A percentile compares a stretch with the other conserved stretches of the same genome.
phyloP scores from a whole-genome alignment of 2,888 invertebrate genomes.

The Perizoma affinitatum region DNA sequence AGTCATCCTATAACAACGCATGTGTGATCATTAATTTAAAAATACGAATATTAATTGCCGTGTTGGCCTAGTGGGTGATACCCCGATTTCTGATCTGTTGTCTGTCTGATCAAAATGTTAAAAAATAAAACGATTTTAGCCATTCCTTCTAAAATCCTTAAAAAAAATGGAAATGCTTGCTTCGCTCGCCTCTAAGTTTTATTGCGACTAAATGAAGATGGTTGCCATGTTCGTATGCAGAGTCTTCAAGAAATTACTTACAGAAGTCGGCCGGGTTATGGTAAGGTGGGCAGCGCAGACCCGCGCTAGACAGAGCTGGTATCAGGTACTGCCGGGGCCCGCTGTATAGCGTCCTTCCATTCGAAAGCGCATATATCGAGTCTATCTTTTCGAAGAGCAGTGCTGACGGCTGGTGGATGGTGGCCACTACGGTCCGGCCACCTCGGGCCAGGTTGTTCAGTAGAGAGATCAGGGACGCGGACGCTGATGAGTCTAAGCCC shows the following conservation, averaged over 20 bases:
- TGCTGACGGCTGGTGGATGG: constrained; percentile 97
- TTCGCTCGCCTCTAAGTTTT: too few species aligned
- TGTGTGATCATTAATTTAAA: too few species aligned
- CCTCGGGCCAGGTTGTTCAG: constrained; percentile 92
- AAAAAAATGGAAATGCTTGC: too few species aligned
- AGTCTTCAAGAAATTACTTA: constrained; percentile 75
- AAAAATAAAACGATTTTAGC: too few species aligned
- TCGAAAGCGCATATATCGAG: constrained; percentile 92
- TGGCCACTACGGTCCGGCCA: constrained; percentile 95
- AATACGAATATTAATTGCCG: too few species aligned
- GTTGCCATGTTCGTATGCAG: background rate
- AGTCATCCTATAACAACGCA: too few species aligned
- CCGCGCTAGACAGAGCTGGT: constrained; percentile 90
- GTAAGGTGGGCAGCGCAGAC: constrained; percentile 93
- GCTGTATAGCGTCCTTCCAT: constrained; percentile 93
- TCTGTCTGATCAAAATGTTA: too few species aligned
- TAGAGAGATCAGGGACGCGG: constrained; percentile 91
- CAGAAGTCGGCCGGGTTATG: constrained; percentile 98
- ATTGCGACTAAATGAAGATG: too few species aligned
- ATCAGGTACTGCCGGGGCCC: constrained; percentile 90
- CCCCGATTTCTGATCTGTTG: too few species aligned
- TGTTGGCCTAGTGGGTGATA: too few species aligned
- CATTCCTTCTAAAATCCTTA: too few species aligned
- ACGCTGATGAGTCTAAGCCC: constrained; percentile 95
- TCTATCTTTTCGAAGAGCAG: constrained; percentile 97